These are phyloP conservation scores for Trichechus manatus DNA, from an alignment of 2,113 vertebrate species.

Conservation along the genomic window DNA sequence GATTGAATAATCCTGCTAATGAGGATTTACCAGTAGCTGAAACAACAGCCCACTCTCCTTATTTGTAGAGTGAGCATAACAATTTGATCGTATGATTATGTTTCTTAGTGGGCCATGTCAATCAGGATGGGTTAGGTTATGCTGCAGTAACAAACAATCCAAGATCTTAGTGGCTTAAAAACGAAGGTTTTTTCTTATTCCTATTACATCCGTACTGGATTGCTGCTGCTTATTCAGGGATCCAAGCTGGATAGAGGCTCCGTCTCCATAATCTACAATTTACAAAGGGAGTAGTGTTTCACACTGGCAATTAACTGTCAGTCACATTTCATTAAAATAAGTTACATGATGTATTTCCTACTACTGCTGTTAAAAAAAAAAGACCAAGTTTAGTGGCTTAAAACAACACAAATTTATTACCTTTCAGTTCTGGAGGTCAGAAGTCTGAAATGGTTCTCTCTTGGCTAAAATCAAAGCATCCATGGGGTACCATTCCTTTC, in stretches of 20 bases:
- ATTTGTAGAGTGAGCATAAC: neutral
- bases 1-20: neutral
- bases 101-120: neutral
- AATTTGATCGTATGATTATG: neutral
- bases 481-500: no score
- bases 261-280: neutral
- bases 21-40: neutral
- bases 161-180: neutral
- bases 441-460: no score
- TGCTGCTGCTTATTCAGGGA: neutral
- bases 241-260: neutral
- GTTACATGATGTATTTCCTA: neutral
- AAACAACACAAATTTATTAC: no score
- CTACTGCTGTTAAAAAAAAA: neutral
- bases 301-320: neutral
- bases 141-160: neutral
- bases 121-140: neutral
- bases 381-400: neutral
- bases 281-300: neutral
- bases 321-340: neutral
- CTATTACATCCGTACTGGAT: neutral
- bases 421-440: no score
- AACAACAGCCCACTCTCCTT: neutral
- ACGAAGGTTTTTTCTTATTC: neutral
- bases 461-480: no score